Conservation (phyloP, 2,888 invertebrate species). For the Ennomos erosarius region DNA sequence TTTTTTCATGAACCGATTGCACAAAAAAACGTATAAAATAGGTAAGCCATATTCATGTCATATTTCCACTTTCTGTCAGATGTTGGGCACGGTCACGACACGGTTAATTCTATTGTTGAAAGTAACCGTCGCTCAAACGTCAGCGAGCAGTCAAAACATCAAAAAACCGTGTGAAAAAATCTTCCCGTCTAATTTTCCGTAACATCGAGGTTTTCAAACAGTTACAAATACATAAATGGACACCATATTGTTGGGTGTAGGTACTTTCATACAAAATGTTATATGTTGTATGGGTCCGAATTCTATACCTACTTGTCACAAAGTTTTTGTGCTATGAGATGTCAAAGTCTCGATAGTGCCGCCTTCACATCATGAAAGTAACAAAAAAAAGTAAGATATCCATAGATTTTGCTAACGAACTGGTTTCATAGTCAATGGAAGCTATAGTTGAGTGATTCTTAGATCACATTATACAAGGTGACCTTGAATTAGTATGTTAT, state of each 20-base stretch:
- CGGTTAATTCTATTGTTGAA: constrained; percentile 74
- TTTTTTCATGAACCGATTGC: constrained; percentile 1
- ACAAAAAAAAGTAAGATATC: no score
- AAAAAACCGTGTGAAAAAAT: constrained; percentile 43
- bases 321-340: no score
- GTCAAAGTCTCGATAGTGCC: no score
- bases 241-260: not conserved
- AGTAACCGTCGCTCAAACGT: constrained; percentile 81
- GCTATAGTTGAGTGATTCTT: no score
- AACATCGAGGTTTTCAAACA: constrained; percentile 60
- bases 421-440: no score
- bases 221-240: constrained; percentile 48
- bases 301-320: no score
- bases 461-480: no score
- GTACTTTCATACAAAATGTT: no score
- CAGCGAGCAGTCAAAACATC: constrained; percentile 65
- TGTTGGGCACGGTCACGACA: constrained; percentile 71
- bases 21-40: constrained; percentile 11
- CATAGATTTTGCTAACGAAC: no score
- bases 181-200: constrained; percentile 69
- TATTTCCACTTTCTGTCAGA: constrained; percentile 56
- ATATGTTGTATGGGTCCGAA: no score
- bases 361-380: no score
- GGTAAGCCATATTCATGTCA: constrained; percentile 12
- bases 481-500: no score